Conservation (phyloP, 2,113 vertebrate species). For the Cichladusa arquata region DNA sequence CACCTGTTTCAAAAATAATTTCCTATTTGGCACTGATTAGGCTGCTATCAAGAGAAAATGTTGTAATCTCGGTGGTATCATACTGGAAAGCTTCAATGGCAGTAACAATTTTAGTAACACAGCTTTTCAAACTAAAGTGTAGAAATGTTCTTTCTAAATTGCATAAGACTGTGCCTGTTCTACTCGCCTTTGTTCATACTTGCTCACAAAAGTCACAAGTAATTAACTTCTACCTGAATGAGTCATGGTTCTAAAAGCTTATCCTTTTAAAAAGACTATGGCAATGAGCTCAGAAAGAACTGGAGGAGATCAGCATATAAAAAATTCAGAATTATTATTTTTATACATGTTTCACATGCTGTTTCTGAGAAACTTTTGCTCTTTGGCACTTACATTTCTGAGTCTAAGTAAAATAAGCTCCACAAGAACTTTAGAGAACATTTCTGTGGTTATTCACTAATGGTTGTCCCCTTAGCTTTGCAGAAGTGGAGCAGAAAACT, state of each 20-base stretch:
- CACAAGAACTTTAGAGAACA: neutral
- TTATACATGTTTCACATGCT: neutral
- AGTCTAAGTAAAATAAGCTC: neutral
- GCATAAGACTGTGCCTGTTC: neutral
- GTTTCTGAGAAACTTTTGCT: neutral
- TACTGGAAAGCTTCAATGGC: neutral
- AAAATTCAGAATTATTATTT: neutral
- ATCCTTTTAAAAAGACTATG: neutral
- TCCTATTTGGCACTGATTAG: neutral
- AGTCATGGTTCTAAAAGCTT: constrained; percentile 35
- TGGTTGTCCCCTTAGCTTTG: neutral
- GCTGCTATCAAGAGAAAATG: neutral
- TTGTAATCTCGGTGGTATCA: neutral
- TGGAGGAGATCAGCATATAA: neutral
- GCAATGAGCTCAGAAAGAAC: neutral
- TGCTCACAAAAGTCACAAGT: neutral
- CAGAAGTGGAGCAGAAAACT: neutral
- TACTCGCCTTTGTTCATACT: constrained; percentile 30
- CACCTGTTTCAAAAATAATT: constrained; percentile 8
- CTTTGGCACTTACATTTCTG: neutral
- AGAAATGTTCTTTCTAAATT: constrained; percentile 31
- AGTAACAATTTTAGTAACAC: constrained; percentile 32
- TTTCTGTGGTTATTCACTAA: neutral
- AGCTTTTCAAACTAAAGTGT: constrained; percentile 11
- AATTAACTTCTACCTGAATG: constrained; percentile 27